Conservation (phyloP, 2,113 vertebrate species). For the Ovis canadensis region DNA sequence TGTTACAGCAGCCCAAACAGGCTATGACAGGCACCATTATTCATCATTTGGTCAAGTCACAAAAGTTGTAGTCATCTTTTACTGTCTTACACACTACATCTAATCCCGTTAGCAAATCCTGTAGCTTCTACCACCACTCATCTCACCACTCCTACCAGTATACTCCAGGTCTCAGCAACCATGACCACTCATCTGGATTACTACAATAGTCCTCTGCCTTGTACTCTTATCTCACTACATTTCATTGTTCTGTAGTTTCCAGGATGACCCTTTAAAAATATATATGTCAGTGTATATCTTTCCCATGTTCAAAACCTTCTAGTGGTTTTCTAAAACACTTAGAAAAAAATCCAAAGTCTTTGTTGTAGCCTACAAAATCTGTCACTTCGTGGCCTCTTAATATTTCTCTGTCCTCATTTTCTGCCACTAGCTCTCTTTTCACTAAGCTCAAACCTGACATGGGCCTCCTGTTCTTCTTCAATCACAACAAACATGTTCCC, state of each 20-base stretch:
- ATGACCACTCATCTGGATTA: not conserved
- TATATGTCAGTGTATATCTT: not conserved
- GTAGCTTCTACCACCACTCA: not conserved
- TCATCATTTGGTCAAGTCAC: not conserved
- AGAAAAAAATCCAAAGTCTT: not conserved
- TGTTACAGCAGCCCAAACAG: not conserved
- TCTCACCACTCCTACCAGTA: not conserved
- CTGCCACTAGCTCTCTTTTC: not conserved
- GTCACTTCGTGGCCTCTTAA: not conserved
- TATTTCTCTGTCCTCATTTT: not conserved
- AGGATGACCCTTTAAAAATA: not conserved
- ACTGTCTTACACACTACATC: not conserved
- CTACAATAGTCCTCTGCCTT: not conserved
- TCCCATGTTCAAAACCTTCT: not conserved
- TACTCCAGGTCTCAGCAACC: not conserved
- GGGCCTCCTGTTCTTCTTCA: not conserved
- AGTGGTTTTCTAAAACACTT: not conserved
- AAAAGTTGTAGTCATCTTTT: not conserved
- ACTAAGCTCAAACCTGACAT: not conserved
- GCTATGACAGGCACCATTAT: not conserved
- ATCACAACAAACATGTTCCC: not conserved
- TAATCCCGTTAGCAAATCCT: not conserved
- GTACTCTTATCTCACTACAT: not conserved
- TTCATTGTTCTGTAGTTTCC: not conserved
- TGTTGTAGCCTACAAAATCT: not conserved